These are phyloP conservation scores for Cyphomyrus plagiostoma DNA, from an alignment of 2,113 vertebrate species.

Conservation along the genomic window DNA sequence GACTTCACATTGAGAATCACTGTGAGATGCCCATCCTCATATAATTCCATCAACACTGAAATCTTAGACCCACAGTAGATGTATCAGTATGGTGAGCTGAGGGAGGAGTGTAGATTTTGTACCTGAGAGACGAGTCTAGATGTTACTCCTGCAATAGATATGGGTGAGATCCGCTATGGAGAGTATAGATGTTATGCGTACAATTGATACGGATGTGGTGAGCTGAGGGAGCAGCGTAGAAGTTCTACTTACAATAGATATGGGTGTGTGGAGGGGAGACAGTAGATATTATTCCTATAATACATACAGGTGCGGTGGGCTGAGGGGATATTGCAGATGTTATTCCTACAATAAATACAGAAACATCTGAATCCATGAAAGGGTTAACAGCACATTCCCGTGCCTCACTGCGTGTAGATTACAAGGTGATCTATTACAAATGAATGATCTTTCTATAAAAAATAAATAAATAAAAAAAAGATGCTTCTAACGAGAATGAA, in stretches of 20 bases:
- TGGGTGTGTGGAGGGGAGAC: neutral
- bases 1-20: neutral
- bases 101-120: neutral
- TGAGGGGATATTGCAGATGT: neutral
- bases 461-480: neutral
- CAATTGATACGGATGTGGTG: neutral
- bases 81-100: neutral
- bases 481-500: neutral
- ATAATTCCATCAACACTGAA: neutral
- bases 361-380: neutral
- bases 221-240: neutral
- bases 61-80: neutral
- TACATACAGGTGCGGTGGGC: neutral
- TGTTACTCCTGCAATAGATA: neutral
- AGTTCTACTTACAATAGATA: neutral
- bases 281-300: neutral
- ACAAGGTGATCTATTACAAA: neutral
- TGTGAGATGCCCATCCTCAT: neutral
- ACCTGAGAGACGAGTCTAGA: neutral
- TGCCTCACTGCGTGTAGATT: neutral
- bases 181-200: neutral
- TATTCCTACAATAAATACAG: neutral
- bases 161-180: neutral
- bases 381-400: neutral
- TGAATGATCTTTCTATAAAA: neutral